Base-by-base conservation (phyloP, 2,113 vertebrate genomes). In the Tragelaphus strepsiceros region DNA sequence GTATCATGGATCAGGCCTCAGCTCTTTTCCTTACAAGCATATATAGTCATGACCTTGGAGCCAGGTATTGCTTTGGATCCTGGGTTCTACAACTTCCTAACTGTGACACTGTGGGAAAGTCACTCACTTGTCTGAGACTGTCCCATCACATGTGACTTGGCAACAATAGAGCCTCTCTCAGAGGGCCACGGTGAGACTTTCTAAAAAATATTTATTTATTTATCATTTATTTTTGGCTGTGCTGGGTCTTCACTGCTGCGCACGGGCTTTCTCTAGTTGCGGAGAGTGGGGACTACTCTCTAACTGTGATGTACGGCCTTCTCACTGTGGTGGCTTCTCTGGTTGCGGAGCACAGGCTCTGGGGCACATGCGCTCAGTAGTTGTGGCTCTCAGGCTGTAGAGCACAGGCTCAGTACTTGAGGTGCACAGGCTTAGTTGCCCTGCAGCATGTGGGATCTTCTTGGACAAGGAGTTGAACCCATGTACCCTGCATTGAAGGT, bases 291-390 rank as follows among this genome's bases (percentile, higher is more conserved):
- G n/a, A 9, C 64, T 71, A 5, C 64, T 11, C n/a, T 35, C 17
- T 12, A 2, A 19, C 1, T 35, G n/a, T 10, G 64, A 17, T 22
- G 19, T 11, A 22, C 0, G 10, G 19, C 10, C 19, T 71, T 11
- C 64, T 39, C 9, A 3, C 5, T 22, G n/a, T 39, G 62, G 30
- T 17, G n/a, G 67, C 67, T 39, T 71, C n/a, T 71, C 19, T 71
- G 0, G 64, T 35, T 22, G 67, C 0, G 2, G 67, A 71, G 67
- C n/a, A 13, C 10, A 39, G 67, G n/a, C n/a, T 22, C n/a, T 39
- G 6, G 67, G 67, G 32, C 67, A 39, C 19, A 0, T 39, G n/a
- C 0, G 5, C 67, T 39, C 32, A 19, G 32, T 9, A n/a, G 30
- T 0, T 64, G 61, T 16, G 61, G 61, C 30, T 32, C 61, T 30